Conservation (phyloP, 1,140 invertebrate species). For the Brachionus paranguensis region DNA sequence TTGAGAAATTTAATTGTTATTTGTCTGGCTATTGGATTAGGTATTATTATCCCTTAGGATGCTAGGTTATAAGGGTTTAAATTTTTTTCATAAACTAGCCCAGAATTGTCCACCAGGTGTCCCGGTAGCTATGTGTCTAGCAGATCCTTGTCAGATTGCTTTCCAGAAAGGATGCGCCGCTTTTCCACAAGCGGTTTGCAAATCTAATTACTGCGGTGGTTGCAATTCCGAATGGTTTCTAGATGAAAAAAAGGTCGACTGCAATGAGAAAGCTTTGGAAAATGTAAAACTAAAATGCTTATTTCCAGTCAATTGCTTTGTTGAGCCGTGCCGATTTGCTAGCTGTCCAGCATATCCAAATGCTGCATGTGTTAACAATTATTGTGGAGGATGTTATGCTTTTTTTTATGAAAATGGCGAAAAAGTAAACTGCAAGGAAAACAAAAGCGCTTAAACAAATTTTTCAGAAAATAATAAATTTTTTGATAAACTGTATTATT, state of each 20-base stretch:
- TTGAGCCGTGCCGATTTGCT: neutral
- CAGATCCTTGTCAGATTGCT: neutral
- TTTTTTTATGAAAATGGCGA: neutral
- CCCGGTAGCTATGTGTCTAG: neutral
- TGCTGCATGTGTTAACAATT: neutral
- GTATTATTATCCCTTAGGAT: neutral
- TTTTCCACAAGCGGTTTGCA: neutral
- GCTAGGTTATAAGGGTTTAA: too few relatives aligned
- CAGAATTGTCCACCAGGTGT: neutral
- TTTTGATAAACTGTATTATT: too few relatives aligned
- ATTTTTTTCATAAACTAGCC: neutral
- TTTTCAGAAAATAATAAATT: too few relatives aligned
- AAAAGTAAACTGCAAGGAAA: neutral
- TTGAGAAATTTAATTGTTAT: neutral
- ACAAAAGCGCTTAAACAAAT: neutral
- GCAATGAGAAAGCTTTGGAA: neutral
- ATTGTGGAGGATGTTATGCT: slow-evolving; percentile 3
- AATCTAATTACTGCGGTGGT: neutral
- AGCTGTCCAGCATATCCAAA: neutral
- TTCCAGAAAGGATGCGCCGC: neutral
- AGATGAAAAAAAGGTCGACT: neutral
- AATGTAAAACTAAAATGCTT: neutral
- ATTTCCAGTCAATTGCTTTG: slow-evolving; percentile 11
- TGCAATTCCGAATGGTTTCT: slow-evolving; percentile 15
- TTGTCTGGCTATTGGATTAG: neutral